phyloP scores from a whole-genome alignment of 2,888 invertebrate genomes.

The Branchipolynoe longqiensis region DNA sequence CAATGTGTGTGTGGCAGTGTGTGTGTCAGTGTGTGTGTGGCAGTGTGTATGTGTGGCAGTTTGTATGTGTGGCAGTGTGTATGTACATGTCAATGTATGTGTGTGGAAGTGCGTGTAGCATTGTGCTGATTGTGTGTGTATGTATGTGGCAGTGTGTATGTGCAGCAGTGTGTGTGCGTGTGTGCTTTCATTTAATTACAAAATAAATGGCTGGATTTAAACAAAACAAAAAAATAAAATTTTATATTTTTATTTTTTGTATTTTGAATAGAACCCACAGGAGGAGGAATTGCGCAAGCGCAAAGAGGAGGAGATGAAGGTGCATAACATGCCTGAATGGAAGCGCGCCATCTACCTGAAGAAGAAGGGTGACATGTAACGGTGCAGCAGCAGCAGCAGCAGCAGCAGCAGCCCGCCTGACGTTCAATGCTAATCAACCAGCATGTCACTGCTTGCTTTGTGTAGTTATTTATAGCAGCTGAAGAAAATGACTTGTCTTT shows the following conservation, averaged over 20 bases:
- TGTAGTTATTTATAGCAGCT: constrained; percentile 47
- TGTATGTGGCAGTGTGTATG: too few relatives aligned
- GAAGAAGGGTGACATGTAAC: constrained; percentile 36
- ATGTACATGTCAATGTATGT: too few relatives aligned
- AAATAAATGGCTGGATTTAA: too few relatives aligned
- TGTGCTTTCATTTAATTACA: too few relatives aligned
- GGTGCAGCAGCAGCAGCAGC: neutral
- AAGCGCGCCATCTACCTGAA: constrained; percentile 33
- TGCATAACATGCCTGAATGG: constrained; percentile 51
- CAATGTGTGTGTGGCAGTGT: too few relatives aligned
- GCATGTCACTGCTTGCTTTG: constrained; percentile 7
- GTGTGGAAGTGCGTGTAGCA: too few relatives aligned
- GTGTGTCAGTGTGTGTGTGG: too few relatives aligned
- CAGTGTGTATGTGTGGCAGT: too few relatives aligned
- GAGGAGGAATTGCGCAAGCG: constrained; percentile 36
- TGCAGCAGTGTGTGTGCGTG: too few relatives aligned
- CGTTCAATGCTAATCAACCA: constrained; percentile 33
- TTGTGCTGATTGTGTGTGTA: too few relatives aligned
- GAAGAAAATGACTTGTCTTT: neutral
- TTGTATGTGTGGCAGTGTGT: too few relatives aligned
- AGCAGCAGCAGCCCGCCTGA: neutral
- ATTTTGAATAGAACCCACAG: constrained; percentile 11
- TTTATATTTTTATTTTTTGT: constrained; percentile 10
- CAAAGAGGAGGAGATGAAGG: constrained; percentile 29
- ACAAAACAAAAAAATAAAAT: too few relatives aligned